These are phyloP conservation scores for Mactra quadrangularis DNA, from an alignment of 1,140 invertebrate genomes.

Conservation along the genomic window DNA sequence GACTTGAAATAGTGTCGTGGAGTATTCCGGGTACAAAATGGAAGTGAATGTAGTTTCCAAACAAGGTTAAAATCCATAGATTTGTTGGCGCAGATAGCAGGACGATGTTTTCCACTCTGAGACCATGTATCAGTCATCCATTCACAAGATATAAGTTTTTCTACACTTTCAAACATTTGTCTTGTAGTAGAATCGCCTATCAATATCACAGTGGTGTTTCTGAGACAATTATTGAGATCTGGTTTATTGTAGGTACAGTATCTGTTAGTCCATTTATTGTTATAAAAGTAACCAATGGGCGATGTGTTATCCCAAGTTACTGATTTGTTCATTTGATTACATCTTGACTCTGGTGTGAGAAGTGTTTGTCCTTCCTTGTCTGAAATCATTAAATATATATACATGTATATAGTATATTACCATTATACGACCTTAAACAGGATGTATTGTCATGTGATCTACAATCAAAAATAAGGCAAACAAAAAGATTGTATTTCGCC, in stretches of 20 bases:
- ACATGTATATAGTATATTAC: no score
- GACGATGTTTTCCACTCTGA: slow-evolving; percentile 30
- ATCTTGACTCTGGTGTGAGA: background rate
- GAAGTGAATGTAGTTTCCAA: slow-evolving; percentile 39
- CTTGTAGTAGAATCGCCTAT: slow-evolving; percentile 52
- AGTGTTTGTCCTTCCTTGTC: background rate
- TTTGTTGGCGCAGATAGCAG: background rate
- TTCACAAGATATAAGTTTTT: slow-evolving; percentile 17
- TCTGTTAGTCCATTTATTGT: slow-evolving; percentile 23
- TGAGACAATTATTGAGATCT: background rate
- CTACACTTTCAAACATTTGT: slow-evolving; percentile 28
- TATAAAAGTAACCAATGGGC: slow-evolving; percentile 35
- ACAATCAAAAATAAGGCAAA: no score
- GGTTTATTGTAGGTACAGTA: background rate
- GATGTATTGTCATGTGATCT: no score
- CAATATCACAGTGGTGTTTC: slow-evolving; percentile 10
- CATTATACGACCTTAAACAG: no score
- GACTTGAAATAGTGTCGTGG: slow-evolving; percentile 40
- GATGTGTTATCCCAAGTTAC: slow-evolving; percentile 22
- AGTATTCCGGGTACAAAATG: slow-evolving; percentile 39
- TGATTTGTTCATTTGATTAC: background rate
- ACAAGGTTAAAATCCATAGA: slow-evolving; percentile 12
- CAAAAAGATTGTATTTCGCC: no score
- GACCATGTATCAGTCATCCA: slow-evolving; percentile 44
- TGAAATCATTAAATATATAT: background rate